Base-by-base conservation (phyloP, 1,140 invertebrate species). In the Temnothorax longispinosus region DNA sequence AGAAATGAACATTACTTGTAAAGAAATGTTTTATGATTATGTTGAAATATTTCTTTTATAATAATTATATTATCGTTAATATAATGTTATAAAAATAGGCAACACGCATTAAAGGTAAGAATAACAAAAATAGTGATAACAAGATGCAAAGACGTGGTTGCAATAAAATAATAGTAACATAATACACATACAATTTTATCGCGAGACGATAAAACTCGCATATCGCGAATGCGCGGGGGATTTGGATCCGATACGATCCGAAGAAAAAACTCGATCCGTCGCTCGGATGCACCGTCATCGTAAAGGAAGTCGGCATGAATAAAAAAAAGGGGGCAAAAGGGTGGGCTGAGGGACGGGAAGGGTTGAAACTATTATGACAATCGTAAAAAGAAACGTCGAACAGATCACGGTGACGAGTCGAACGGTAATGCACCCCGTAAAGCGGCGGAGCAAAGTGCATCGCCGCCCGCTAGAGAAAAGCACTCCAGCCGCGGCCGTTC, bases 361-460 rank as follows among this genome's bases (percentile, higher is more conserved):
- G 18, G 77, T 58, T 80, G 35, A 74, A 86, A 88, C 76, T 60
- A 87, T 88, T 75, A 81, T 67, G 67, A 85, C 67, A 74, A 78
- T 80, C 85, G 69, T 88, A 87, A 88, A 88, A 78, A 65, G 82
- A 85, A 64, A 85, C 35, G 60, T 54, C 56, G 75, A 78, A 41
- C 44, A 54, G 58, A 85, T 80, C 72, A 65, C 47, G 18, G 75
- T 78, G 82, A 77, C 44, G 75, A 81, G 64, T 21, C 44, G 35
- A 52, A 58, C 54, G 44, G 56, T 84, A 75, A 84, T 65, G 78
- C 69, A 56, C 7, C 11, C 38, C 27, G 52, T 67, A 62, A 76
- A 85, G 65, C 15, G 64, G 64, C 54, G 35, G n/a, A 47, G 64
- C 27, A 60, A 69, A 85, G 82, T 85, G 75, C 74, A 65, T 85